Base-by-base conservation (phyloP, 1,140 invertebrate genomes). In the Trypoxylus dichotomus region DNA sequence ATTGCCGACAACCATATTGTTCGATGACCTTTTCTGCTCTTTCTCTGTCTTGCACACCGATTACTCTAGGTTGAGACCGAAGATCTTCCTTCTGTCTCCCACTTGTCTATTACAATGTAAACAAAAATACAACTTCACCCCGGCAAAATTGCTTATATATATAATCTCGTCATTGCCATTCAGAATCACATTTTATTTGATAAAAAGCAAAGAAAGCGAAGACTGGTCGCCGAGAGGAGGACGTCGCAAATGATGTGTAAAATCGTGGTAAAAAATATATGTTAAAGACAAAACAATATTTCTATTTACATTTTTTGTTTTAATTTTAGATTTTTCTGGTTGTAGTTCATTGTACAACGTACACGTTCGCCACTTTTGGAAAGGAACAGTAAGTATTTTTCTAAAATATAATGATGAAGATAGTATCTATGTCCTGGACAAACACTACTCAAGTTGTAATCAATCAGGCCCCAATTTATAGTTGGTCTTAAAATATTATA, bases 1-100 rank as follows among this genome's bases (percentile, higher is more conserved):
- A 68, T 1, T 68, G 24, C 60, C 19, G 60, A 68, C 24, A 24
- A 29, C 24, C 60, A 68, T 68, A 68, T 21, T 68, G 24, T 68
- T 27, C 60, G 60, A 68, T 68, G 60, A 68, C 60, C 60, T 68
- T 68, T n/a, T n/a, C 25, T 54, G 19, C 60, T 68, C 60, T 68
- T 68, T 68, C 60, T 27, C 60, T 68, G 19, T 68, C 60, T 68
- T 29, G 21, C 60, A 24, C 3, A 27, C 10, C 2, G 27, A 68
- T 25, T 11, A 24, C 19, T 68, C 60, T 68, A 68, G 60, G 60
- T 68, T 24, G 21, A 68, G 60, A 24, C 24, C 60, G 27, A 8
- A 24, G 24, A 13, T 68, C 60, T 27, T 68, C 60, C 24, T 27
- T 24, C 24, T 27, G 60, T 68, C 60, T 68, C 60, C 60, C 60